Base-by-base conservation (phyloP, 1,140 invertebrate species). In the Drusus annulatus region DNA sequence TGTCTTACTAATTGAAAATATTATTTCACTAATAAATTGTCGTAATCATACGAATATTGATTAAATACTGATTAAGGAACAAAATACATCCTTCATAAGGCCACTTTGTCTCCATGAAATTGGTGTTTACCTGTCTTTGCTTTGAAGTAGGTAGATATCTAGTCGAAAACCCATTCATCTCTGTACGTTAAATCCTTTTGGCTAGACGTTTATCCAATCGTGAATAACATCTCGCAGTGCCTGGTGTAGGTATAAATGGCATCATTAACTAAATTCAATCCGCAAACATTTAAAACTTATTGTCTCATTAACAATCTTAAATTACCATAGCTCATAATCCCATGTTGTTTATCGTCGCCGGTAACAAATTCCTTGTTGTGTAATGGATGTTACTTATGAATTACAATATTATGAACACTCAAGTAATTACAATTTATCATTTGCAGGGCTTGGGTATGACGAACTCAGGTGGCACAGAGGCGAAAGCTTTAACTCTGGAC, bases 261-360 rank as follows among this genome's bases (percentile, higher is more conserved):
- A 31, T 65, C 62, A 65, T 65, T 65, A 65, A 31, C 62, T 17
- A 45, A 65, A 25, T 65, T 36, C 28, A 65, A 63, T 63, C 17
- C 23, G 15, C 60, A 28, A 56, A 63, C 60, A 8, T 21, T 65
- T 31, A 19, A 36, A 65, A 65, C n/a, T 65, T n/a, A 8, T 65
- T 28, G 62, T 28, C 62, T 65, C 62, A 65, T 65, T 65, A n/a
- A n/a, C 31, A 65, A 25, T 65, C 62, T 65, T 13, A 65, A 65
- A 65, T 65, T 65, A 65, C 62, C 62, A 65, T 65, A 36, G 16
- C 36, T 28, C 16, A 65, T 36, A 65, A n/a, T 65, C 62, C 17
- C 62, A 36, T 19, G 23, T 65, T 28, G 62, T 28, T 65, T 65
- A 65, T 65, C 62, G n/a, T 65, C 13, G 31, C 62, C 25, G 15